phyloP scores from a whole-genome alignment of 2,797 vertebrate genomes.

The Apodemus agrarius region DNA sequence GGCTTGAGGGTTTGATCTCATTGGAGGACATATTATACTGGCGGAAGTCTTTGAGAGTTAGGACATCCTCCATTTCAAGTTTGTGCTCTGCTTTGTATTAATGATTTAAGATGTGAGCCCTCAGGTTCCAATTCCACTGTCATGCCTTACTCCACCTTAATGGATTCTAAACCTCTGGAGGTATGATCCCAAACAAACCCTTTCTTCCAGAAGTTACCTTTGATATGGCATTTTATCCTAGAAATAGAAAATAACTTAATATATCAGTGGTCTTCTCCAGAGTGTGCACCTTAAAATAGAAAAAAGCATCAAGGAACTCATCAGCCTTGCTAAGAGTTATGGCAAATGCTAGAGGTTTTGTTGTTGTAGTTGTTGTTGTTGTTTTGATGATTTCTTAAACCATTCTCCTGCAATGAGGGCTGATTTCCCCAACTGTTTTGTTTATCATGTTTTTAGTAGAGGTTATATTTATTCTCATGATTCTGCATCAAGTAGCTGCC shows the following conservation, averaged over 20 bases:
- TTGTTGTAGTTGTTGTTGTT: not conserved
- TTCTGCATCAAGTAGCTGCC: not conserved
- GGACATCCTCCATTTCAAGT: not conserved
- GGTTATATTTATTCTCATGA: not conserved
- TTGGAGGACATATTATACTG: not conserved
- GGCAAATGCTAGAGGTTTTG: not conserved
- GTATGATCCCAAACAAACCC: not conserved
- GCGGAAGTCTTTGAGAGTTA: not conserved
- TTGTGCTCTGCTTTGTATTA: not conserved
- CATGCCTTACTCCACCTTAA: not conserved
- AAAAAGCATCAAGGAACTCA: not conserved
- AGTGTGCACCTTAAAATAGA: not conserved
- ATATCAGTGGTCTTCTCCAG: not conserved
- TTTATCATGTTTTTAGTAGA: not conserved
- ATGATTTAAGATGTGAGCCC: not conserved
- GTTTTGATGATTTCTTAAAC: not conserved
- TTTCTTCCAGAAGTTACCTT: not conserved
- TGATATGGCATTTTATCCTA: not conserved
- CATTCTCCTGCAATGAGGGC: not conserved
- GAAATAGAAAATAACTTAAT: not conserved
- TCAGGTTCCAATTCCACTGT: not conserved
- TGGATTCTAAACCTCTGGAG: not conserved
- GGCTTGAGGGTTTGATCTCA: not conserved
- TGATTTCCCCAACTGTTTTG: not conserved
- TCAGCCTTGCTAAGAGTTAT: not conserved